Evolutionary conservation across 2,113 vertebrate species (phyloP), one percentile per base, ranked within the genome.

Genomic region (Apteryx mantelli): DNA sequence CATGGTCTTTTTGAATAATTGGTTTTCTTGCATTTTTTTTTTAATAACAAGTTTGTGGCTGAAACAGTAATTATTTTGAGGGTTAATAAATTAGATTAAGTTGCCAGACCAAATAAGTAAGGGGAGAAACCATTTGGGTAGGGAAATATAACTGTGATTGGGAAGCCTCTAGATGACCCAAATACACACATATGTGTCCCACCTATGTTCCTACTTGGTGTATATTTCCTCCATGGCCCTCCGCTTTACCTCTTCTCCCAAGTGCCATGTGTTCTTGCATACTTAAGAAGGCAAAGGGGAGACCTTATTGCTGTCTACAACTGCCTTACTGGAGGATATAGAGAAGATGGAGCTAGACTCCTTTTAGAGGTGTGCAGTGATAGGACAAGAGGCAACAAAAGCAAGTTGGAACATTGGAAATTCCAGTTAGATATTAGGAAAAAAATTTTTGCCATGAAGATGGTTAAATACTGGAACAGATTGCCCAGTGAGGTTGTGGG

Each of bases 391-490:
- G 30, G 19, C 71, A 86, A 32, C 28, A 60, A 30, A 38, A 8
- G 20, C 53, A n/a, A 77, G 13, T 58, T 69, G 58, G 32, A 86
- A 26, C 13, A 60, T 12, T 38, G 66, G 53, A 80, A 65, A 73
- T 77, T 92, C 63, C 44, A 56, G 60, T 86, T 86, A 86, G 58
- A 46, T 83, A 22, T 28, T n/a, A 63, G 30, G 30, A 58, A 56
- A 56, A 55, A 56, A 30, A 68, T 12, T 2, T 28, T 63, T 52
- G 13, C 9, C 0, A 0, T 65, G 30, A 19, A 4, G 5, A 16
- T 79, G 13, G 8, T 88, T 60, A 65, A 91, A 60, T 66, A 74
- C 38, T 6, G 8, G 8, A 82, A 63, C 40, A 50, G 30, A 5
- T 68, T 91, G 69, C 13, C 7, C 32, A 22, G 40, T 25, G 26